phyloP scores from a whole-genome alignment of 2,113 vertebrate genomes.

The Saguinus imperator region DNA sequence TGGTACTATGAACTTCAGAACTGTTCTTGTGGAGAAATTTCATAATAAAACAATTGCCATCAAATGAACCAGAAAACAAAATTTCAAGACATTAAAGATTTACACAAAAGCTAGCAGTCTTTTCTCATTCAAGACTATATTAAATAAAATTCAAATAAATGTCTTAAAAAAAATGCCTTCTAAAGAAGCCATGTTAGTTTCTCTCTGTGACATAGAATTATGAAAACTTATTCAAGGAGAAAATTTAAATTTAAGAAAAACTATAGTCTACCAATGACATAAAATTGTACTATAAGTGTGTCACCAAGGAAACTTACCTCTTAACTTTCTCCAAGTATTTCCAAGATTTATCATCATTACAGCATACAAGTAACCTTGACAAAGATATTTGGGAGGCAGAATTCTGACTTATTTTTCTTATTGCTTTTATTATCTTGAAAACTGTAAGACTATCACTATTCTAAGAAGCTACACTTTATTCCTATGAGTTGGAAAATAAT shows the following conservation, averaged over 20 bases:
- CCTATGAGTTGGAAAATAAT: not conserved
- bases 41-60: not conserved
- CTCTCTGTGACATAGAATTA: not conserved
- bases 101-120: not conserved
- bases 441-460: not conserved
- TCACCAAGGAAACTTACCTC: not conserved
- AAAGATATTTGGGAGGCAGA: not conserved
- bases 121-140: not conserved
- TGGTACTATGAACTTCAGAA: not conserved
- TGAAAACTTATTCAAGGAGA: not conserved
- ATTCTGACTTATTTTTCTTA: not conserved
- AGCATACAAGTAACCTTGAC: not conserved
- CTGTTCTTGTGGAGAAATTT: not conserved
- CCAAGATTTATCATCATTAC: not conserved
- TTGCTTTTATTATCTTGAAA: not conserved
- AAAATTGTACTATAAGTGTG: not conserved
- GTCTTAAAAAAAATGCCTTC: not conserved
- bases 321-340: not conserved
- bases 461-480: not conserved
- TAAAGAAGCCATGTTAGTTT: not conserved
- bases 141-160: slow-evolving; percentile 34
- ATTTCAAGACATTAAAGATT: slow-evolving; percentile 6
- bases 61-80: slow-evolving; percentile 6
- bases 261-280: not conserved
- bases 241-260: not conserved